Conservation (phyloP, 2,797 vertebrate genomes). For the Scomberomorus guttatus region DNA sequence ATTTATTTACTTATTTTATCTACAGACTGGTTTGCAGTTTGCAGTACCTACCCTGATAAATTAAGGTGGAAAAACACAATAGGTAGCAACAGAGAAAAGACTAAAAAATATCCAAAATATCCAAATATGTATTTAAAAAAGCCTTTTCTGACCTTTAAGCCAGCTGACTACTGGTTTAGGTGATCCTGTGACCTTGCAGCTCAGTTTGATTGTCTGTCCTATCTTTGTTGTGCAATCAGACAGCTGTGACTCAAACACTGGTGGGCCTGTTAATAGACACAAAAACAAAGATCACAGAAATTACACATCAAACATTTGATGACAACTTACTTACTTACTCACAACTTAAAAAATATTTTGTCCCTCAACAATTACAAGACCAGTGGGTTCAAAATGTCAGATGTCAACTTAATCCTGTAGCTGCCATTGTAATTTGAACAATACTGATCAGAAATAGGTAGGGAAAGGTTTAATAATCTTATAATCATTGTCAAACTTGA, state of each 20-base stretch:
- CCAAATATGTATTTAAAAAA: not conserved
- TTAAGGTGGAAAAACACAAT: not conserved
- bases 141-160: slow-evolving; percentile 91
- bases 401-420: not conserved
- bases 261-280: slow-evolving; percentile 83
- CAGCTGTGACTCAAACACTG: slow-evolving; percentile 90
- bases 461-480: not conserved
- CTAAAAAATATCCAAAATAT: too few relatives aligned
- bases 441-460: not conserved
- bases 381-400: not conserved
- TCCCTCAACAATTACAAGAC: not conserved
- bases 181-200: slow-evolving; percentile 91
- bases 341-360: not conserved
- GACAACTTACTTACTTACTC: too few relatives aligned
- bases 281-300: slow-evolving; percentile 29
- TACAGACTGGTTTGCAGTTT: too few relatives aligned
- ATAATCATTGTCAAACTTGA: not conserved
- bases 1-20: too few relatives aligned
- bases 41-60: not conserved
- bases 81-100: not conserved
- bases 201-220: slow-evolving; percentile 94
- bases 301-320: not conserved
- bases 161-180: slow-evolving; percentile 91
- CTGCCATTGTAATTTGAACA: not conserved
- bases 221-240: slow-evolving; percentile 90